Conservation (phyloP, 2,888 invertebrate species). For the Invenusta paracnida region DNA sequence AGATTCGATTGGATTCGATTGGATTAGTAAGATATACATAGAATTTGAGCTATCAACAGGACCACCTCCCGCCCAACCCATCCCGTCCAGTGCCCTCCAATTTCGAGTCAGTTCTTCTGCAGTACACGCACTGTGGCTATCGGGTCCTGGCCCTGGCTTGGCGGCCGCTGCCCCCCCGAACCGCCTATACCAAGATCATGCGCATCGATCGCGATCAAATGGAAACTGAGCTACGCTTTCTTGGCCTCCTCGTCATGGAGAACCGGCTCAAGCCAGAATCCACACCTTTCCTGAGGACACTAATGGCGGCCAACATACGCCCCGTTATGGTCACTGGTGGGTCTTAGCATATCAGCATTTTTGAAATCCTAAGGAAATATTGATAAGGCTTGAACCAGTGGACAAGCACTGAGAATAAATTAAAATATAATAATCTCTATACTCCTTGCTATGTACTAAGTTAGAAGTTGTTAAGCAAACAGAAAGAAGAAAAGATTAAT, state of each 20-base stretch:
- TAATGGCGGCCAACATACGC: slow-evolving; percentile 77
- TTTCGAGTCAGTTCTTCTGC: slow-evolving; percentile 61
- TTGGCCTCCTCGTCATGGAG: slow-evolving; percentile 87
- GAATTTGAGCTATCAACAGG: too few relatives aligned
- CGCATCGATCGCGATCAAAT: slow-evolving; percentile 61
- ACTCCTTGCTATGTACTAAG: too few relatives aligned
- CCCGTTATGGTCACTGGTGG: slow-evolving; percentile 93
- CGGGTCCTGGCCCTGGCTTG: slow-evolving; percentile 64
- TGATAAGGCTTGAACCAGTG: too few relatives aligned
- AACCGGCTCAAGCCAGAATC: slow-evolving; percentile 87
- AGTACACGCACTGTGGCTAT: slow-evolving; percentile 63
- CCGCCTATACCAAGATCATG: slow-evolving; percentile 59
- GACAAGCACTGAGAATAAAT: too few relatives aligned
- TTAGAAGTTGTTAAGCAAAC: too few relatives aligned
- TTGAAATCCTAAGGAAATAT: too few relatives aligned
- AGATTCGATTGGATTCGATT: too few relatives aligned
- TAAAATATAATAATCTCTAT: too few relatives aligned
- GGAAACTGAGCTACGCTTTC: slow-evolving; percentile 74
- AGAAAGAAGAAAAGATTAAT: too few relatives aligned
- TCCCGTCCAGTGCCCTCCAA: slow-evolving; percentile 60
- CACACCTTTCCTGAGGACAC: slow-evolving; percentile 70
- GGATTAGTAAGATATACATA: too few relatives aligned
- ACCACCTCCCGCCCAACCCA: too few relatives aligned
- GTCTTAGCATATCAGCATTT: too few relatives aligned
- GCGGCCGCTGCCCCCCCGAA: slow-evolving; percentile 58